A percentile compares a stretch with the other conserved stretches of the same genome.
These are phyloP conservation scores for Mylabris phalerata DNA, from an alignment of 1,140 invertebrate genomes.

Conservation along the genomic window DNA sequence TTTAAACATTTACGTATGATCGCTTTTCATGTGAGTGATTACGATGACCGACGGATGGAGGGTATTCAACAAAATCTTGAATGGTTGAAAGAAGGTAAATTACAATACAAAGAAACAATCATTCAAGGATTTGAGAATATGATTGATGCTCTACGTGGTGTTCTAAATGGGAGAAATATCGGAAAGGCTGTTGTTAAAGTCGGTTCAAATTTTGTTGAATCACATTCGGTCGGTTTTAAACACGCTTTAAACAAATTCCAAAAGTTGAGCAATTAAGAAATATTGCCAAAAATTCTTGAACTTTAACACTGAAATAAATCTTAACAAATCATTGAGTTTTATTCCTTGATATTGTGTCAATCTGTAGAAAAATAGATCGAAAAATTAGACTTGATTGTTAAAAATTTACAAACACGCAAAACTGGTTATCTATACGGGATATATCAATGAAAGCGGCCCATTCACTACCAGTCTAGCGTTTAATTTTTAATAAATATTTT, in stretches of 20 bases:
- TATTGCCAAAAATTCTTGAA: too few relatives aligned
- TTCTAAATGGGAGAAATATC: conserved; percentile 54
- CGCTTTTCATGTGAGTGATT: conserved; percentile 52
- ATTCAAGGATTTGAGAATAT: conserved; percentile 59
- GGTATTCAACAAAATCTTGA: conserved; percentile 51
- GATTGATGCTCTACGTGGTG: conserved; percentile 52
- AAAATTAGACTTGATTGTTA: too few relatives aligned
- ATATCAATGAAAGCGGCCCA: too few relatives aligned
- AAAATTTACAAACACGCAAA: too few relatives aligned
- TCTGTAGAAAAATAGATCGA: too few relatives aligned
- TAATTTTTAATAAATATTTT: too few relatives aligned
- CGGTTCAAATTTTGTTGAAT: background rate
- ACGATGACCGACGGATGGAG: conserved; percentile 45
- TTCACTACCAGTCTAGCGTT: too few relatives aligned
- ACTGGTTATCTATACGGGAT: too few relatives aligned
- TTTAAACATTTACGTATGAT: conserved; percentile 52
- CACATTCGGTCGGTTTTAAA: conserved; percentile 2
- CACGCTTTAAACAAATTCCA: conserved; percentile 6
- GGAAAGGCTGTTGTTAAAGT: conserved; percentile 54
- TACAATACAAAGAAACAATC: conserved; percentile 54
- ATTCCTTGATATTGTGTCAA: too few relatives aligned
- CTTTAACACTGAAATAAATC: too few relatives aligned
- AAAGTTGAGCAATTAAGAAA: background rate
- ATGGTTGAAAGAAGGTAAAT: conserved; percentile 51
- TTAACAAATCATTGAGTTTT: too few relatives aligned